phyloP scores from a whole-genome alignment of 2,113 vertebrate genomes.

The Labeo rohita region DNA sequence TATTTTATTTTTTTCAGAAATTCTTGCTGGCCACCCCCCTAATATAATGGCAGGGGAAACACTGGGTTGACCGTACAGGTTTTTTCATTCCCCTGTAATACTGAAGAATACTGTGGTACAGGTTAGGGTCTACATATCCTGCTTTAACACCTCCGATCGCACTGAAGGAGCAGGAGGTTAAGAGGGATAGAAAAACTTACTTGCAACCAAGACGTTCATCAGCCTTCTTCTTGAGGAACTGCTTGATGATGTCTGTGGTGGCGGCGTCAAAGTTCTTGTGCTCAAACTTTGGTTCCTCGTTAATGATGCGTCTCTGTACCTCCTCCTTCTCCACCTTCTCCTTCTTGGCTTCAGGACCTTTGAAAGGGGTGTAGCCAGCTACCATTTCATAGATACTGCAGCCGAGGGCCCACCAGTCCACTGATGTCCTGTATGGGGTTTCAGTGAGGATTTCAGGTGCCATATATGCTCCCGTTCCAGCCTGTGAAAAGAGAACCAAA shows the following conservation, averaged over 20 bases:
- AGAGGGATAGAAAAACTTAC: constrained; percentile 69
- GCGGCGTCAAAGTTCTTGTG: constrained; percentile 83
- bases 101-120: background rate
- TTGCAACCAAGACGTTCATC: constrained; percentile 88
- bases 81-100: background rate
- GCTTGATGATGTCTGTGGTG: constrained; percentile 85
- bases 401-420: constrained; percentile 96
- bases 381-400: constrained; percentile 96
- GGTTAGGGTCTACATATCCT: background rate
- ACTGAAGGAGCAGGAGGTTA: background rate
- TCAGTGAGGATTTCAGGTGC: constrained; percentile 90
- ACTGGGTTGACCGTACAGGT: background rate
- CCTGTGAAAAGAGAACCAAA: constrained; percentile 69
- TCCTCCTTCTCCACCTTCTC: constrained; percentile 90
- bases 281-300: constrained; percentile 86
- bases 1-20: too few species aligned
- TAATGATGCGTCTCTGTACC: constrained; percentile 86
- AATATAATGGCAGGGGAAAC: too few species aligned
- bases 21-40: too few species aligned
- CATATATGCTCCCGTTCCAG: constrained; percentile 94
- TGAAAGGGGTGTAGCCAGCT: constrained; percentile 90
- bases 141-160: background rate
- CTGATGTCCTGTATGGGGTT: constrained; percentile 85
- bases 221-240: constrained; percentile 87
- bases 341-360: constrained; percentile 82